phyloP scores from a whole-genome alignment of 2,888 invertebrate genomes.

The Schizotus pectinicornis region DNA sequence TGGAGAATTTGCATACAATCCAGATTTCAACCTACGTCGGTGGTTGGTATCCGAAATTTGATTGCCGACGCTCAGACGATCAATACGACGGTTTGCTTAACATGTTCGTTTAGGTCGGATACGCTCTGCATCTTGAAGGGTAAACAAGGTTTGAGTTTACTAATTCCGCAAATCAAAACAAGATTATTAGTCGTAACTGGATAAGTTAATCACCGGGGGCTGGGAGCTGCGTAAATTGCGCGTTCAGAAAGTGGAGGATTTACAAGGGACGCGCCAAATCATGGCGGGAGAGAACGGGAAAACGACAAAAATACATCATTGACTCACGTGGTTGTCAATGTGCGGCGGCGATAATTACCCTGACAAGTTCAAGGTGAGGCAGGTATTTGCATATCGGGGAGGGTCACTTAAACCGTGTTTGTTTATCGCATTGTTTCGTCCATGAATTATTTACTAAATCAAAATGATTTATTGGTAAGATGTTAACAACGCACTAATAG shows the following conservation, averaged over 20 bases:
- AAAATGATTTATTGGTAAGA: no score
- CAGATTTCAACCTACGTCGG: slow-evolving; percentile 3
- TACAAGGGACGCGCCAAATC: neutral
- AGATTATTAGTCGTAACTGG: slow-evolving; percentile 39
- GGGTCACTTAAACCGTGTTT: neutral
- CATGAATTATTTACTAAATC: no score
- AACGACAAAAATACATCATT: no score
- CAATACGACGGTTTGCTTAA: slow-evolving; percentile 29
- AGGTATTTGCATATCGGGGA: slow-evolving; percentile 15
- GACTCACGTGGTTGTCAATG: slow-evolving; percentile 11
- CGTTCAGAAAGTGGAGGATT: slow-evolving; percentile 2
- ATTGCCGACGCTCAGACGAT: slow-evolving; percentile 16
- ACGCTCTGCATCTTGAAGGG: slow-evolving; percentile 30
- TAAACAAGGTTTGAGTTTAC: slow-evolving; percentile 36
- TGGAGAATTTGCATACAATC: slow-evolving; percentile 4
- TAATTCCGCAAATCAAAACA: slow-evolving; percentile 40
- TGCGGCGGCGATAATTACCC: slow-evolving; percentile 1
- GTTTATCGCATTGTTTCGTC: no score
- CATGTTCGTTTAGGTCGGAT: slow-evolving; percentile 29
- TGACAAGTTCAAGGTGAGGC: slow-evolving; percentile 19
- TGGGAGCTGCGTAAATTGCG: slow-evolving; percentile 17
- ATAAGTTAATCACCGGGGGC: slow-evolving; percentile 33
- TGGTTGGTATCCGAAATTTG: slow-evolving; percentile 12
- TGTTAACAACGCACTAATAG: no score
- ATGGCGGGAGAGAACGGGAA: no score